Percentiles rank a stretch among this genome's conserved stretches.
Conservation (phyloP, 1,140 invertebrate genomes). For the Anthonomus grandis region DNA sequence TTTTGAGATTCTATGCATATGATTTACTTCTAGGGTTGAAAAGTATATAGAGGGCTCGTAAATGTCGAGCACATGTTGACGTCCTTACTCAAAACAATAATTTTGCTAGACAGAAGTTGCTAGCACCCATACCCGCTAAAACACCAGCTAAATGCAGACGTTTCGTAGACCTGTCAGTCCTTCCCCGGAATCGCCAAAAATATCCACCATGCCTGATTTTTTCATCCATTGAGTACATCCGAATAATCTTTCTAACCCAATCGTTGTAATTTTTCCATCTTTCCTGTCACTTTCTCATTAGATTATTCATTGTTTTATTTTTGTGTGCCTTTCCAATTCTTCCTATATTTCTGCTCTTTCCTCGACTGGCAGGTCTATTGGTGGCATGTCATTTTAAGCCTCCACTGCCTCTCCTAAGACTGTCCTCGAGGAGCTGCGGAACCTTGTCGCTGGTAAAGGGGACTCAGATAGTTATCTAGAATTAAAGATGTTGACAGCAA, state of each 20-base stretch:
- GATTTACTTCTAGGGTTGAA: too few relatives aligned
- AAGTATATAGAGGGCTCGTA: too few relatives aligned
- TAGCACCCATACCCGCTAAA: neutral
- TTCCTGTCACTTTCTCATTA: neutral
- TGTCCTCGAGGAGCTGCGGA: too few relatives aligned
- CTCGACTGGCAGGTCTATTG: neutral
- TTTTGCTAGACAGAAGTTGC: too few relatives aligned
- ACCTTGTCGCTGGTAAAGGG: too few relatives aligned
- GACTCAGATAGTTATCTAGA: too few relatives aligned
- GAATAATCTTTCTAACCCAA: conserved; percentile 16
- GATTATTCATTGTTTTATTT: neutral
- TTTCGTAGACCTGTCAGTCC: neutral
- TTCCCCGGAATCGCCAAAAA: neutral
- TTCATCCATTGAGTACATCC: conserved; percentile 2
- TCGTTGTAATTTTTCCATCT: conserved; percentile 9
- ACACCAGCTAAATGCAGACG: neutral
- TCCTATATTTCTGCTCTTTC: neutral
- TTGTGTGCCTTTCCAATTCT: neutral
- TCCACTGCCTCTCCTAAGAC: neutral
- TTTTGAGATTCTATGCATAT: too few relatives aligned
- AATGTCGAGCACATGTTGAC: too few relatives aligned
- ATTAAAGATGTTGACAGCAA: too few relatives aligned
- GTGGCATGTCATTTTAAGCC: neutral
- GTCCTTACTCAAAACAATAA: too few relatives aligned
- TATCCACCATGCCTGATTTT: neutral